Evolutionary conservation across 2,797 vertebrate genomes (phyloP), one percentile per base, ranked within the genome.

Genomic region (Coilia nasus): DNA sequence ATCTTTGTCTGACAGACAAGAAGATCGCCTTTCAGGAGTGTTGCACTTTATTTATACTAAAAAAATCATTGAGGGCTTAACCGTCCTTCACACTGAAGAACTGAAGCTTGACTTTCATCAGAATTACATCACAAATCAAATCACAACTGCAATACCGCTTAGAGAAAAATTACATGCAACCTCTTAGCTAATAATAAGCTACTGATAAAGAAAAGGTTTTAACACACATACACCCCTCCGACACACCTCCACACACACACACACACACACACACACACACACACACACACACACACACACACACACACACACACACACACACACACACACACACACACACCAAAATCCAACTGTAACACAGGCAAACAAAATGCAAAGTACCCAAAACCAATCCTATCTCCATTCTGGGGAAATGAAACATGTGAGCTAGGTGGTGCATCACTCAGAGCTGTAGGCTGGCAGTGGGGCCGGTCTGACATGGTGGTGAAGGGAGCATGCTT

Each of bases 361-460:
- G 62, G 25, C 25, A 67, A 67, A 31, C 25, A 31, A 28, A 71
- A 71, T 31, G 28, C 28, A 71, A 71, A 35, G 25, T 28, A 71
- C 3, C 3, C 25, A 67, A 28, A 67, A 71, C 7, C 71, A 78
- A 78, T 78, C 35, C 6, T 21, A 21, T 78, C 17, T 10, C 64
- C 64, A 14, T 5, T 14, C n/a, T n/a, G n/a, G 64, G 64, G 64
- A 71, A 71, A 31, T 71, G 2, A 3, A 31, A 2, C 90, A 89
- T 67, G 81, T 88, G 89, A 90, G 85, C 91, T 67, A 28, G 50
- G 25, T 9, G 11, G 64, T 28, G 28, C 19, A 4, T 75, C 12
- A 2, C 67, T 35, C 14, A 75, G 67, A 41, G 28, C 67, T 19
- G 31, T 28, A 28, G 67, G 67, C 31, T 17, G 31, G 14, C 50